Evolutionary conservation across 2,888 invertebrate genomes (phyloP), one percentile per base, ranked within the genome.

Genomic region (Apotomis turbidana): DNA sequence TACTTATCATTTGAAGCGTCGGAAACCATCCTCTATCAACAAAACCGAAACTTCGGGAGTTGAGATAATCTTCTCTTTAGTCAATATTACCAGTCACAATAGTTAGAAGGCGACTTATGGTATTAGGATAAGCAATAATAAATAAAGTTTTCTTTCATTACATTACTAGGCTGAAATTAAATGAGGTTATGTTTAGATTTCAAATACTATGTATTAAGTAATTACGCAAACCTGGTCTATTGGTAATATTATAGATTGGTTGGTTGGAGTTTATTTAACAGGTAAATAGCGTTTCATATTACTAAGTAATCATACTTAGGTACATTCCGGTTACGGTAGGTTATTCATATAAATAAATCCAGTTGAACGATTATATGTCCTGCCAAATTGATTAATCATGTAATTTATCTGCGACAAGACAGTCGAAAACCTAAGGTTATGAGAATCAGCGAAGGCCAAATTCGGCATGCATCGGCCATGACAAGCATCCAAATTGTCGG

Each of bases 381-480:
- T 49, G 49, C 49, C 3, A 49, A 8, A 49, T 12, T 10, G 9
- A 57, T 36, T 57, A 57, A 36, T 12, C 36, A 57, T 57, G 5
- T 12, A 36, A 38, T n/a, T 36, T 36, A 9, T 49, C 49, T 49
- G 3, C 49, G 9, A 6, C 3, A 46, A 46, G 9, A 46, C 36
- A 38, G 5, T 5, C n/a, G 12, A 57, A 58, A 58, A 83, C 84
- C 84, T 79, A 79, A 82, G 8, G 12, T 80, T 81, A 78, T 81
- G 81, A 82, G 83, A 82, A 84, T 77, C 79, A 75, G 79, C 82
- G 81, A 85, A 86, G 86, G 84, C 81, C 82, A 78, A 81, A 76
- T 80, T 81, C 79, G 77, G 78, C 78, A 82, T 80, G 80, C 80
- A 76, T 70, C 74, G 70, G 79, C 74, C 84, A 87, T 86, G 87